Evolutionary conservation across 2,113 vertebrate genomes (phyloP), one percentile per base, ranked within the genome.

Genomic region (Laterallus jamaicensis): DNA sequence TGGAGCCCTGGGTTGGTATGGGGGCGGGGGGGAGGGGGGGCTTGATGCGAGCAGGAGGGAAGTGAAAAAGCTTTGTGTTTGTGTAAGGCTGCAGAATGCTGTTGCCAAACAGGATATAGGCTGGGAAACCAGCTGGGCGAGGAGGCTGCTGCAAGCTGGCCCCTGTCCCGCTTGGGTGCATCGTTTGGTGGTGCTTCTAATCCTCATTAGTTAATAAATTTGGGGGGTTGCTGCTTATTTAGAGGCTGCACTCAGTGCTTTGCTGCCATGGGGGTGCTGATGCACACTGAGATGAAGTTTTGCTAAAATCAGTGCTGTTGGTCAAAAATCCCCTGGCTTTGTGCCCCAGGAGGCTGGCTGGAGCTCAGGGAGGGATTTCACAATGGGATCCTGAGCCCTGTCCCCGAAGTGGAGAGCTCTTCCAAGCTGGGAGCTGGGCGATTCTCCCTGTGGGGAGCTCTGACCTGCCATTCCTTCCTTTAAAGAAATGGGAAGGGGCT

Each of bases 91-190:
- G 83, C 54, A 78, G 15, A n/a, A 20, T 3, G 1, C 10, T 4
- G 58, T 68, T 96, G 89, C 77, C 83, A 96, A 94, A 91, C 86
- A 95, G 94, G 95, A 84, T 76, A 12, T 1, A 19, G 59, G 91
- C 89, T 49, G 88, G 84, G 58, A 66, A 87, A 90, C n/a, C 81
- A 90, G 92, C 87, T 47, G 93, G 71, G 90, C 0, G 0, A 75
- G 86, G 81, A 87, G 88, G 44, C 58, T 62, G 80, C 0, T 4
- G 58, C 1, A 3, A n/a, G 75, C 49, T 0, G 3, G 22, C 31
- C 3, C 49, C 20, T 19, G 11, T 39, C 84, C 8, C 32, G 52
- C 70, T 69, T 0, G 2, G 35, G 7, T 44, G 64, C 52, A 4
- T 39, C 5, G 1, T 2, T 2, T 24, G 64, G 86, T 32, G 60